A percentile compares a stretch with the other conserved stretches of the same genome.
These are phyloP conservation scores for Myotis lucifugus DNA, from an alignment of 2,113 vertebrate genomes.

Conservation along the genomic window DNA sequence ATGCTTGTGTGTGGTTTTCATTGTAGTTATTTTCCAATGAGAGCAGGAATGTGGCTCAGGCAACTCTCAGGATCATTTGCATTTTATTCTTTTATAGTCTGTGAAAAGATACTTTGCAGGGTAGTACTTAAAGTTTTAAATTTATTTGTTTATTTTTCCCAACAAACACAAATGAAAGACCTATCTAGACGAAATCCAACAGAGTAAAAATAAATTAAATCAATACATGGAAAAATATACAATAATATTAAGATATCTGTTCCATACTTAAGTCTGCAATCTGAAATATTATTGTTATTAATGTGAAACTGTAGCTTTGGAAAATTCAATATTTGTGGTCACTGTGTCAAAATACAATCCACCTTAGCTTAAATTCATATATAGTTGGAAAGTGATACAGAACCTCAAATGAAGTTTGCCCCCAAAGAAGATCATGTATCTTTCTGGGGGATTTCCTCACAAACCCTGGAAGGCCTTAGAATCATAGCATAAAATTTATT, in stretches of 20 bases:
- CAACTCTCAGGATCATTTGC: neutral
- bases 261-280: neutral
- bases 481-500: too few relatives aligned
- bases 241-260: neutral
- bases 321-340: neutral
- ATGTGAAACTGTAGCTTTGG: neutral
- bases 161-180: conserved; percentile 15
- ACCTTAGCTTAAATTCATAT: neutral
- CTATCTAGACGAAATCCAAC: neutral
- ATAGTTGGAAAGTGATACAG: neutral
- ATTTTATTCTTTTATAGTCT: neutral
- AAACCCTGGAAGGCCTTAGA: too few relatives aligned
- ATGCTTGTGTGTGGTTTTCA: neutral
- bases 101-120: neutral
- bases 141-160: neutral
- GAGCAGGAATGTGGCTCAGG: neutral
- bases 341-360: neutral
- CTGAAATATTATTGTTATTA: neutral
- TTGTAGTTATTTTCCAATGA: neutral
- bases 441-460: neutral
- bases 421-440: neutral
- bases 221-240: neutral
- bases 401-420: neutral
- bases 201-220: neutral
- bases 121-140: neutral